These are phyloP conservation scores for Ptychoptera albimana DNA, from an alignment of 2,888 invertebrate genomes.

Conservation along the genomic window DNA sequence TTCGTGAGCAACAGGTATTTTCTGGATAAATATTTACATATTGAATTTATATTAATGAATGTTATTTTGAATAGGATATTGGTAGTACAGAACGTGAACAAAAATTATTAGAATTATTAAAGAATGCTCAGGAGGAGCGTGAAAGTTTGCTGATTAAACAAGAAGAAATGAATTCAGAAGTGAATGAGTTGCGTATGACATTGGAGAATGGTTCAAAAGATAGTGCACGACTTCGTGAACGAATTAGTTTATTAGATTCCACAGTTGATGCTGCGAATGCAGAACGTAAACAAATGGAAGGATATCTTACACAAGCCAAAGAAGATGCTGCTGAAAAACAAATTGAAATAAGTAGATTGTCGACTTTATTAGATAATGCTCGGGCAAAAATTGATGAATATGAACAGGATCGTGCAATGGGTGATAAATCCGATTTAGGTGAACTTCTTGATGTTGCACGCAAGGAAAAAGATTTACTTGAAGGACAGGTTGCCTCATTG, in stretches of 20 bases:
- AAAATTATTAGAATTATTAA: constrained; percentile 68
- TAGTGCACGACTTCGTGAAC: constrained; percentile 49
- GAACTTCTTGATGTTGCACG: constrained; percentile 49
- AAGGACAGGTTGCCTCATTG: constrained; percentile 46
- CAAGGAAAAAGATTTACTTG: constrained; percentile 57
- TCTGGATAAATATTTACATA: neutral
- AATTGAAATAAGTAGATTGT: constrained; percentile 64
- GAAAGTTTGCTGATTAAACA: constrained; percentile 57
- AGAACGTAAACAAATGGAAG: constrained; percentile 58
- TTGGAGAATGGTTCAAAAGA: constrained; percentile 45
- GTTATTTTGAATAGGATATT: constrained; percentile 29
- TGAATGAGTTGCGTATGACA: constrained; percentile 45
- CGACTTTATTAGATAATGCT: constrained; percentile 67
- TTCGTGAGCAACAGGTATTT: constrained; percentile 41
- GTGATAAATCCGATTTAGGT: constrained; percentile 54
- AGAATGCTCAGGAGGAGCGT: constrained; percentile 68
- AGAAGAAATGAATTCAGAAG: constrained; percentile 57
- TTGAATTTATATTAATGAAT: neutral
- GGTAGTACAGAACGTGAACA: constrained; percentile 60
- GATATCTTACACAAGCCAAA: constrained; percentile 50
- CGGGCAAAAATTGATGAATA: constrained; percentile 64
- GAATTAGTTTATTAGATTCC: constrained; percentile 52
- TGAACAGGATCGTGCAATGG: constrained; percentile 47
- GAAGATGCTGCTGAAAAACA: constrained; percentile 60
- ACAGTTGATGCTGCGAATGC: constrained; percentile 55